phyloP scores from a whole-genome alignment of 2,113 vertebrate species.

The Gymnorhina tibicen region DNA sequence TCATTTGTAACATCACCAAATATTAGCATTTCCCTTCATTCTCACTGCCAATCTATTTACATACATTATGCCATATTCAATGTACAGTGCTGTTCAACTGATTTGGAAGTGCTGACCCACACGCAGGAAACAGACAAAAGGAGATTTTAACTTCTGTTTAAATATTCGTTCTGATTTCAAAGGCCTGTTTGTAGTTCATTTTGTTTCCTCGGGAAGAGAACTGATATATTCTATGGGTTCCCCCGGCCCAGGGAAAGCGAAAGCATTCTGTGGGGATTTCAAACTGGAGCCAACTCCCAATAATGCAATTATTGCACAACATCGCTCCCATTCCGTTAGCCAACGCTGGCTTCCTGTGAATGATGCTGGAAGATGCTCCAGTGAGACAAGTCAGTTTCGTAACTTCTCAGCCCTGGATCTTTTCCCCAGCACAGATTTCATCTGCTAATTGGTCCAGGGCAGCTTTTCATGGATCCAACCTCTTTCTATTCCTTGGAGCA shows the following conservation, averaged over 20 bases:
- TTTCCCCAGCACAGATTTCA: background rate
- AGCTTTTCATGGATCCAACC: background rate
- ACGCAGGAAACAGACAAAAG: background rate
- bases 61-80: background rate
- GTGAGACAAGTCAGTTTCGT: background rate
- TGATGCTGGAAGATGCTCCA: background rate
- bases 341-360: background rate
- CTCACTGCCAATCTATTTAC: background rate
- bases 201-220: background rate
- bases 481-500: background rate
- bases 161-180: background rate
- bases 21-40: constrained; percentile 9
- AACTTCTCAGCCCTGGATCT: background rate
- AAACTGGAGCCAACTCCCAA: background rate
- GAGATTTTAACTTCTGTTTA: background rate
- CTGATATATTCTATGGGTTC: background rate
- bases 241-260: background rate
- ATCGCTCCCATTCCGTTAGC: background rate
- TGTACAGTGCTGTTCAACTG: background rate
- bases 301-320: no score
- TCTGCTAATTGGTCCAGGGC: background rate
- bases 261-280: background rate
- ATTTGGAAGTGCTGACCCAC: background rate
- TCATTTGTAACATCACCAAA: constrained; percentile 28
- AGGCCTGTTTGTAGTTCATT: background rate